Evolutionary conservation across 2,888 invertebrate species (phyloP).

Genomic region (Digitonthophagus gazella): DNA sequence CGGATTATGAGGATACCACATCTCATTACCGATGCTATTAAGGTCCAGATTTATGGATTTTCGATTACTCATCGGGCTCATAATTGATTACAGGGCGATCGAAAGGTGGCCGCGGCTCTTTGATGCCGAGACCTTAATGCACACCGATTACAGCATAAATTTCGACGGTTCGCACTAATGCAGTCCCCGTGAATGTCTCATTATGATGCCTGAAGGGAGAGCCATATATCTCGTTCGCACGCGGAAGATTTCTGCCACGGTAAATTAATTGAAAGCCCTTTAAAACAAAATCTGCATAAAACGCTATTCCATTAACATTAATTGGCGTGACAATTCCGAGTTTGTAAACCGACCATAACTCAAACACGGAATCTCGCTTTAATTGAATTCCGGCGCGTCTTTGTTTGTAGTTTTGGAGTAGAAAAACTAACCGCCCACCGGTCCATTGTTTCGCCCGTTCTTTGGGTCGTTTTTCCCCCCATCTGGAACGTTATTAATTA

Average conservation of each 20-base stretch:
- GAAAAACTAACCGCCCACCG: background rate
- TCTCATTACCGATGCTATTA: background rate
- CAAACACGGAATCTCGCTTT: background rate
- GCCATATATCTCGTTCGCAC: background rate
- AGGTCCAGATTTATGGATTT: background rate
- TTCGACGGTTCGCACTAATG: background rate
- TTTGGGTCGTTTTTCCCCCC: background rate
- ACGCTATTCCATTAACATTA: background rate
- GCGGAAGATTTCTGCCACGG: too few species aligned
- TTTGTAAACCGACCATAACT: background rate
- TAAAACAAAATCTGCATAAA: background rate
- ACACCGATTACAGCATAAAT: background rate
- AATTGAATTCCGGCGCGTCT: background rate
- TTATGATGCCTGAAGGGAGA: background rate
- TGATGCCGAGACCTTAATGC: background rate
- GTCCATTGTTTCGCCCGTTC: background rate
- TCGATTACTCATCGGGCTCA: background rate
- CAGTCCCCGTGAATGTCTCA: background rate
- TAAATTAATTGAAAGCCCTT: background rate
- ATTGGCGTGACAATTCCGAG: background rate
- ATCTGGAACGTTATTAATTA: constrained; percentile 8
- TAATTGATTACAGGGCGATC: constrained; percentile 2
- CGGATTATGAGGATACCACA: background rate
- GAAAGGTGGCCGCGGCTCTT: background rate
- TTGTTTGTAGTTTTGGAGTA: background rate